phyloP scores from a whole-genome alignment of 2,888 invertebrate species.

The Spilarctia lutea region DNA sequence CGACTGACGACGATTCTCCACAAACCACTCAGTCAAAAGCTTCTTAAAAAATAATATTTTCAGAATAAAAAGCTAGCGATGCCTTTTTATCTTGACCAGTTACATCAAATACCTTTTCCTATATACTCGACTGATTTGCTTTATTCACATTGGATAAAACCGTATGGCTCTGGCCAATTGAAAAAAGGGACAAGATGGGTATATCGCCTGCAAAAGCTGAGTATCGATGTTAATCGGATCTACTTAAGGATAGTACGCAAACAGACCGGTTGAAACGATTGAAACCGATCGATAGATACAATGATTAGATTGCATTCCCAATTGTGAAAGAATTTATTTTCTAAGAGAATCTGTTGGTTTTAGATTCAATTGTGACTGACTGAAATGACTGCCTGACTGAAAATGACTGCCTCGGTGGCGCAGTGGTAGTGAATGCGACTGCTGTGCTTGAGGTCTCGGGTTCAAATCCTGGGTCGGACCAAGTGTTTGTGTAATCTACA shows the following conservation, averaged over 20 bases:
- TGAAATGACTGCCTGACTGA: too few relatives aligned
- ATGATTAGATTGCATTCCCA: constrained; percentile 40
- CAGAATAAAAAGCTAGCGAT: constrained; percentile 11
- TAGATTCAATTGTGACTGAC: too few relatives aligned
- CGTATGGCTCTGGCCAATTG: constrained; percentile 55
- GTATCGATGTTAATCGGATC: constrained; percentile 60
- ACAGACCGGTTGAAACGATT: constrained; percentile 28
- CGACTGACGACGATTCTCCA: not conserved
- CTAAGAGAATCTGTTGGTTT: not conserved
- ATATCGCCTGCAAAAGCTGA: constrained; percentile 47
- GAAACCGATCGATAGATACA: not conserved
- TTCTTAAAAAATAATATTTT: constrained; percentile 19
- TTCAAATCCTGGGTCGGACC: too few relatives aligned
- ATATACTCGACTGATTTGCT: constrained; percentile 52
- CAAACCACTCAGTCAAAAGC: constrained; percentile 6
- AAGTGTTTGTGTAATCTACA: too few relatives aligned
- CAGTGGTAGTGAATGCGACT: too few relatives aligned
- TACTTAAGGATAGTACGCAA: constrained; percentile 49
- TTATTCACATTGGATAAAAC: constrained; percentile 46
- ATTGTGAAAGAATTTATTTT: constrained; percentile 3
- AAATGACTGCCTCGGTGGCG: too few relatives aligned
- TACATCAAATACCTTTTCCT: constrained; percentile 54
- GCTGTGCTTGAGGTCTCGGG: too few relatives aligned
- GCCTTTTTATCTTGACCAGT: constrained; percentile 26
- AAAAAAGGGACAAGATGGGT: constrained; percentile 54